These are phyloP conservation scores for Apamea monoglypha DNA, from an alignment of 2,888 invertebrate genomes.

Conservation along the genomic window DNA sequence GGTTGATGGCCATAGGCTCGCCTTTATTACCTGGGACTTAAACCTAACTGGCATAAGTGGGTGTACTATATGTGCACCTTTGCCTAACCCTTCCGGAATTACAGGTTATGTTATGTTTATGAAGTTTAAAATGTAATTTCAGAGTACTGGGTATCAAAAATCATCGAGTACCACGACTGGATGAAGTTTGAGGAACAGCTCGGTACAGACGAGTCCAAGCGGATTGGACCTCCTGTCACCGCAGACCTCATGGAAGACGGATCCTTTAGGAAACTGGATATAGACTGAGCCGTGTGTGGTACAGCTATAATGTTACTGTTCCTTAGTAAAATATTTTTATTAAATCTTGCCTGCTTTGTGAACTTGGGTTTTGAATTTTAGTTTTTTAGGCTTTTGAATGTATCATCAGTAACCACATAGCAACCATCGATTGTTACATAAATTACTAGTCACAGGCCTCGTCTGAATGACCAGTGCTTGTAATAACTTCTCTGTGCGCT, in stretches of 20 bases:
- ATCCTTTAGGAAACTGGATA: constrained; percentile 89
- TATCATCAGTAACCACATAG: not conserved
- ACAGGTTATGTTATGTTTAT: not conserved
- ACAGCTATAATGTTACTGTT: not conserved
- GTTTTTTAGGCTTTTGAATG: not conserved
- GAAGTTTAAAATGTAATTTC: constrained; percentile 56
- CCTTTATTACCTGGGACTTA: not conserved
- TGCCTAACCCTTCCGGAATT: not conserved
- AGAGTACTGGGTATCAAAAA: constrained; percentile 88
- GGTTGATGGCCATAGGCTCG: not conserved
- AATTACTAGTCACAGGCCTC: not conserved
- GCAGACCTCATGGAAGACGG: constrained; percentile 88
- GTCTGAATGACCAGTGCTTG: not conserved
- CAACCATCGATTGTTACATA: not conserved
- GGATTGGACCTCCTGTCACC: constrained; percentile 87
- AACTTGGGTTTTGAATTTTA: not conserved
- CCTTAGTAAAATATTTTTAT: constrained; percentile 24
- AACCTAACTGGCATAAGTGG: not conserved
- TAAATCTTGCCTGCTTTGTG: constrained; percentile 25
- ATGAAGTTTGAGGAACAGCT: constrained; percentile 88
- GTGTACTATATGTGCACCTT: not conserved
- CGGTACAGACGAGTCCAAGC: constrained; percentile 89
- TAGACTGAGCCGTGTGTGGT: constrained; percentile 81
- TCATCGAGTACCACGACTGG: constrained; percentile 89
- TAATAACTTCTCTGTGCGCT: not conserved